Evolutionary conservation across 2,888 invertebrate species (phyloP), one percentile per base, ranked within the genome.

Genomic region (Caenorhabditis panamensis): DNA sequence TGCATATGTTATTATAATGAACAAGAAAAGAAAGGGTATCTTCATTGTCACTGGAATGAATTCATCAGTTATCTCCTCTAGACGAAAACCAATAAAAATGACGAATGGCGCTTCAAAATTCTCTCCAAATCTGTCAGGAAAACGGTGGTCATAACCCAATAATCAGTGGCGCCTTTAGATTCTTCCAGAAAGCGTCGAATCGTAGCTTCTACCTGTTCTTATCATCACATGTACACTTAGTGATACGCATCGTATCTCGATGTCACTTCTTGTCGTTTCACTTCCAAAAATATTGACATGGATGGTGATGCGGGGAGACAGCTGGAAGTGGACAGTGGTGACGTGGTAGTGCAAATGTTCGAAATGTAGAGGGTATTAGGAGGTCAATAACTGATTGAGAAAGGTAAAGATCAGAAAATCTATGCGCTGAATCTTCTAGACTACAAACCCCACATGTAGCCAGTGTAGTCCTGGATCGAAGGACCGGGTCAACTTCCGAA

Each of bases 191-290:
- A 22, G 20, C 6, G 37, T 6, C 13, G 11, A 28, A 31, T 31
- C n/a, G 22, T 58, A 31, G 54, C 62, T 41, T 28, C 53, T 56
- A 58, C 37, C 64, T 72, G 63, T 49, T 49, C 56, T 64, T 72
- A 72, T 72, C 72, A 49, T 72, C 72, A 72, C 72, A 72, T 72
- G 72, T 56, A 56, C 56, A 16, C 41, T 31, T 6, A 16, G 13
- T n/a, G 54, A 51, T 54, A 58, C 58, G 58, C 31, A 16, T 37
- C 28, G 58, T 58, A 36, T 58, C 58, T n/a, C 58, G 36, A 58
- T 58, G 2, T 62, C 37, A 16, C 20, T 24, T n/a, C 24, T n/a
- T n/a, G n/a, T n/a, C n/a, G n/a, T n/a, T n/a, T n/a, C n/a, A 11
- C 36, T 61, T 61, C 6, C 31, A 41, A 49, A 49, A 59, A 20